Conservation (phyloP, 2,888 invertebrate genomes). For the Ormyrus labotus region DNA sequence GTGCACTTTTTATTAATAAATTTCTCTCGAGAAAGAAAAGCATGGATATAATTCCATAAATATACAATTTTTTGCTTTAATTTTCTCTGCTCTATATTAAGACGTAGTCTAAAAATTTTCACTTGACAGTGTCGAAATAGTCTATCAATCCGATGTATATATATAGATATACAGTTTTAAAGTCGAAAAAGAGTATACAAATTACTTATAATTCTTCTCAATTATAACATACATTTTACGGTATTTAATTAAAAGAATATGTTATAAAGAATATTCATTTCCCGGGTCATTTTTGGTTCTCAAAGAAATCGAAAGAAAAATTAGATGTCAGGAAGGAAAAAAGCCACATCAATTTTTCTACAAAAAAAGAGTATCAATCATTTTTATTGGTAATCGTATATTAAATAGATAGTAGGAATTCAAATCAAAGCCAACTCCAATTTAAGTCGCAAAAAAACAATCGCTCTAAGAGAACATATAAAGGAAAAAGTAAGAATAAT, state of each 20-base stretch:
- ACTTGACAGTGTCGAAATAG: constrained; percentile 23
- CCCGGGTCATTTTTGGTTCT: constrained; percentile 44
- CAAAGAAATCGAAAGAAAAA: neutral
- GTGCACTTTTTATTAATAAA: constrained; percentile 57
- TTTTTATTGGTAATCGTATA: constrained; percentile 6
- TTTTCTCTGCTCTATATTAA: constrained; percentile 35
- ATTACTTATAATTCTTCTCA: constrained; percentile 29
- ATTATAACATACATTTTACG: constrained; percentile 44
- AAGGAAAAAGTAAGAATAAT: neutral
- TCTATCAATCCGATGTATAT: constrained; percentile 20
- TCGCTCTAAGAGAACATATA: neutral
- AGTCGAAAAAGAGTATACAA: constrained; percentile 41
- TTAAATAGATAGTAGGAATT: neutral
- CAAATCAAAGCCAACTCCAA: constrained; percentile 4
- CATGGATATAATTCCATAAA: constrained; percentile 50
- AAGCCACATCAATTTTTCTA: constrained; percentile 1
- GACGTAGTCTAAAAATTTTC: constrained; percentile 33
- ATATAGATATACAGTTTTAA: constrained; percentile 27
- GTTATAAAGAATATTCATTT: constrained; percentile 57
- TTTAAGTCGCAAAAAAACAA: neutral
- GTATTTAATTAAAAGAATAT: constrained; percentile 44
- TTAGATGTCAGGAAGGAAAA: neutral
- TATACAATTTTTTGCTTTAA: constrained; percentile 45
- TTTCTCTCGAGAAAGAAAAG: constrained; percentile 50
- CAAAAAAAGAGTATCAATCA: neutral